Base-by-base conservation (phyloP, 2,113 vertebrate species). In the Xiphophorus maculatus region DNA sequence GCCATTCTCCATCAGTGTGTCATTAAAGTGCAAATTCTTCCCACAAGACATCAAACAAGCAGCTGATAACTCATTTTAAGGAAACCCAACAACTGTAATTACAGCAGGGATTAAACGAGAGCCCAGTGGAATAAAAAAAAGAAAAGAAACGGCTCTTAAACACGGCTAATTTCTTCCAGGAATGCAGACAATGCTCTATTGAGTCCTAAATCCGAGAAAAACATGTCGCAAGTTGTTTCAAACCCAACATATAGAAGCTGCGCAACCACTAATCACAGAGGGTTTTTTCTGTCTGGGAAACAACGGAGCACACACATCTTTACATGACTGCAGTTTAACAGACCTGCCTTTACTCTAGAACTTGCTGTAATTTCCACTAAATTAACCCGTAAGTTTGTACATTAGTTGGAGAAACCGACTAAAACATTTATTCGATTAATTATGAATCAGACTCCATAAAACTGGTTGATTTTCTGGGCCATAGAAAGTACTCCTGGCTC, bases 181-280 rank as follows among this genome's bases (percentile, higher is more conserved):
- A 90, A 89, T 84, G 88, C 44, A 76, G 80, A 88, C 88, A 84
- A 89, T 84, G 40, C 44, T 63, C 37, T 12, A 33, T 63, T 78
- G 63, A 73, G 65, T 76, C 48, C 63, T 27, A 83, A 78, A 64
- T 62, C 75, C 80, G 69, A 76, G 60, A 74, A 35, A 64, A 63
- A 76, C 63, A 51, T 69, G 72, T 88, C 70, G 73, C 71, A 79
- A 81, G 66, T 85, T 33, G 69, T 35, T 33, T 78, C 77, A 76
- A 83, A 84, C 27, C 63, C 65, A 54, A 40, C 42, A 37, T 64
- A 70, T 84, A 13, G 65, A 63, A 77, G 69, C 82, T 84, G 79
- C 71, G 74, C 81, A 87, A 84, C 79, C 83, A 17, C 63, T 32
- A 42, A 79, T 48, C 42, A 63, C 30, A 25, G 54, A 83, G 28